Base-by-base conservation (phyloP, 1,140 invertebrate genomes). In the Frieseomelitta varia region DNA sequence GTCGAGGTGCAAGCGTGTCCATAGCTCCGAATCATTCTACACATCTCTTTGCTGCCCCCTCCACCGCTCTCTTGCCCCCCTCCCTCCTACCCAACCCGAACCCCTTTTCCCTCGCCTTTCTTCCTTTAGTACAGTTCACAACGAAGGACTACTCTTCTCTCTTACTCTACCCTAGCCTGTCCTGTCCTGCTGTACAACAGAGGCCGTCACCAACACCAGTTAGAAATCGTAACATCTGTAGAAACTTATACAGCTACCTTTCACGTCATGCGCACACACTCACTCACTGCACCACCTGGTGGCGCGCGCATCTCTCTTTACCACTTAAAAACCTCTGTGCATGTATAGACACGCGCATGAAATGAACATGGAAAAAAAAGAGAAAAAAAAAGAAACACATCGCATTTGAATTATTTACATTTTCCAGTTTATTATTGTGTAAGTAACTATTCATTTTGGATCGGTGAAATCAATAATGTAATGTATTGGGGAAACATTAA, bases 1-100 rank as follows among this genome's bases (percentile, higher is more conserved):
- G 82, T 89, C 91, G 90, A 93, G 91, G 87, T 91, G 90, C 89
- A 89, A 90, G 90, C 90, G 88, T 91, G 92, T 90, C 92, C 91
- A 78, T 88, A 90, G 87, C 80, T 87, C 86, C 90, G 87, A 92
- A 92, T 93, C 90, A 92, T 92, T 91, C 91, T 91, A 88, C 87
- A 89, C 87, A 87, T 87, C 88, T 89, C 76, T 84, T 63, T 80
- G 81, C 86, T 87, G 75, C 39, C 87, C 87, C 83, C 82, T 55
- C 53, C 15, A 12, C 15, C 51, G 2, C 51, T 53, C 12, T 2
- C 56, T 10, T 21, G 6, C 55, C 3, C 30, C 68, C 81, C 79
- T 58, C 56, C 24, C 56, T 21, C 56, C 12, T 1, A 0, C 24
- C 24, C 24, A n/a, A 3, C 2, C 56, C 10, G 39, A 11, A 8